phyloP scores from a whole-genome alignment of 2,113 vertebrate species.

The Corapipo altera region DNA sequence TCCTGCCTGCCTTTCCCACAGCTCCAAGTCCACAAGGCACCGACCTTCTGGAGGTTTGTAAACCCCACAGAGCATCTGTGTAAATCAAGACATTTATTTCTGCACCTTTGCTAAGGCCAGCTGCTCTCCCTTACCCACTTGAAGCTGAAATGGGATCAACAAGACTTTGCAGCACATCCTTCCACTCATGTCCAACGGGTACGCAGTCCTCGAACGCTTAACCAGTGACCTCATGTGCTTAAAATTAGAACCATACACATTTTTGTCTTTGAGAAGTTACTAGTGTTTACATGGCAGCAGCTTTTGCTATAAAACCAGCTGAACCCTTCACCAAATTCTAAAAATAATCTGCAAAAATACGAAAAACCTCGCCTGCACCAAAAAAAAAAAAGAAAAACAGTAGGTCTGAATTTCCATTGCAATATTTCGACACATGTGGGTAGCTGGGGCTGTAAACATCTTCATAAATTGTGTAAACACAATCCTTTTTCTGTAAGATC shows the following conservation, averaged over 20 bases:
- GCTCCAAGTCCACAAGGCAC: background rate
- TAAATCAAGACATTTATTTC: background rate
- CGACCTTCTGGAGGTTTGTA: background rate
- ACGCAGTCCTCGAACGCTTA: background rate
- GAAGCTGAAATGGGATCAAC: background rate
- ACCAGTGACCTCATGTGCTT: conserved; percentile 8
- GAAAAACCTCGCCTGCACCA: background rate
- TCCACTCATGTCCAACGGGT: accelerated
- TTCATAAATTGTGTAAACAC: background rate
- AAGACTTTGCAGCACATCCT: accelerated
- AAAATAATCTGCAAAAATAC: background rate
- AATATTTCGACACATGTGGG: background rate
- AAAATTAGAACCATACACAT: conserved; percentile 33
- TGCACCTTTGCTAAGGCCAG: background rate
- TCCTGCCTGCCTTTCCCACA: background rate
- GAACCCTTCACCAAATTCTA: background rate
- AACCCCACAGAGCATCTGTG: background rate
- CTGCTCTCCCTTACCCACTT: background rate
- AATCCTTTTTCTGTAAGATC: background rate
- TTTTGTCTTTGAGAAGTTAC: conserved; percentile 23
- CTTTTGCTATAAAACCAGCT: background rate
- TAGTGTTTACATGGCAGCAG: background rate
- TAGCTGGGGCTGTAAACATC: background rate
- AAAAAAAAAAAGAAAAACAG: background rate
- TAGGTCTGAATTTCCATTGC: background rate